Conservation (phyloP, 1,140 invertebrate species). For the Trigoniulus corallinus region DNA sequence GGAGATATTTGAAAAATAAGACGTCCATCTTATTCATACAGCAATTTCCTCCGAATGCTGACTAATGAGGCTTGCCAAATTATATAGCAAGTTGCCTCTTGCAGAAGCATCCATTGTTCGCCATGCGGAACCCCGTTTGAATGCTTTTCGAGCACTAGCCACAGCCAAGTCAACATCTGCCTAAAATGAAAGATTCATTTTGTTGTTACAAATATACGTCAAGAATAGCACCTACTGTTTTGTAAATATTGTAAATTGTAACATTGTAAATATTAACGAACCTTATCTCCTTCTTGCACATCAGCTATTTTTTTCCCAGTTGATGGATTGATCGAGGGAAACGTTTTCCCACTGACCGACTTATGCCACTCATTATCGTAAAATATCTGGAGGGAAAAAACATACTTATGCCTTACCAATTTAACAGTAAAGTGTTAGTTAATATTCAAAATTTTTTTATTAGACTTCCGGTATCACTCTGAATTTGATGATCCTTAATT, state of each 20-base stretch:
- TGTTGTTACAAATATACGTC: slow-evolving; percentile 21
- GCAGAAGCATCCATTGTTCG: slow-evolving; percentile 30
- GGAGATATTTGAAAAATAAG: too few relatives aligned
- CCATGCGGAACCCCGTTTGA: slow-evolving; percentile 62
- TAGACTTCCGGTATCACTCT: too few relatives aligned
- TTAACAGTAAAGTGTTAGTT: too few relatives aligned
- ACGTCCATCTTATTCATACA: too few relatives aligned
- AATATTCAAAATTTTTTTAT: too few relatives aligned
- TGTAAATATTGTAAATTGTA: too few relatives aligned
- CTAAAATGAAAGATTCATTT: slow-evolving; percentile 21
- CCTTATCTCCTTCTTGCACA: slow-evolving; percentile 53
- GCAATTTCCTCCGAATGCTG: too few relatives aligned
- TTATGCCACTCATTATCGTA: slow-evolving; percentile 83
- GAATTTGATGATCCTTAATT: too few relatives aligned
- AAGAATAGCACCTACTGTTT: slow-evolving; percentile 61
- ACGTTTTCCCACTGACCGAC: slow-evolving; percentile 40
- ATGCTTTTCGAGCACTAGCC: slow-evolving; percentile 53
- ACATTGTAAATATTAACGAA: too few relatives aligned
- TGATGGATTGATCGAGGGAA: slow-evolving; percentile 52
- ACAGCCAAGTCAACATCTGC: slow-evolving; percentile 55
- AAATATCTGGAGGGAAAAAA: too few relatives aligned
- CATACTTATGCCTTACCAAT: too few relatives aligned
- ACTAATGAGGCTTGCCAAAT: too few relatives aligned
- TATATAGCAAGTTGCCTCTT: slow-evolving; percentile 44
- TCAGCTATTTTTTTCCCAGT: slow-evolving; percentile 57